These are phyloP conservation scores for Araneus ventricosus DNA, from an alignment of 1,140 invertebrate species.

Conservation along the genomic window DNA sequence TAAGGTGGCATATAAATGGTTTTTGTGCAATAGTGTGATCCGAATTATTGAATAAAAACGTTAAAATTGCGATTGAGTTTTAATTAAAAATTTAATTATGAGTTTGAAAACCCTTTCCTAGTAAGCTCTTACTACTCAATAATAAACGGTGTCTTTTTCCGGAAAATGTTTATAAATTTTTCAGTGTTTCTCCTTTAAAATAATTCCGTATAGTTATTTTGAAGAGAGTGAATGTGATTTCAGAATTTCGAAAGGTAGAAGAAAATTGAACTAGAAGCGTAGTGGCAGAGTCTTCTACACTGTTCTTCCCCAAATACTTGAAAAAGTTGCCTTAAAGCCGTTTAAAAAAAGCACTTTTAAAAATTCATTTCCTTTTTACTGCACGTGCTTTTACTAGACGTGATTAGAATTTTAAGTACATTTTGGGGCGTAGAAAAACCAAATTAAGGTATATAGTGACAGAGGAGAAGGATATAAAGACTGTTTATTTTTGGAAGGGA, in stretches of 20 bases:
- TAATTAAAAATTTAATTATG: too few relatives aligned
- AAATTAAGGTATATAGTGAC: not conserved
- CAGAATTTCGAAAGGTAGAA: not conserved
- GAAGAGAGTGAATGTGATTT: not conserved
- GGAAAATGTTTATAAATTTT: too few relatives aligned
- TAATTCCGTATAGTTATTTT: not conserved
- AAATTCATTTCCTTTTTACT: not conserved
- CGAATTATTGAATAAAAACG: too few relatives aligned
- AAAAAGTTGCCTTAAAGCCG: not conserved
- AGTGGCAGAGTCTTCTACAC: not conserved
- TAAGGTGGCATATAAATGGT: too few relatives aligned
- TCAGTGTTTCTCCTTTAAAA: too few relatives aligned
- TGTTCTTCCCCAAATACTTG: not conserved
- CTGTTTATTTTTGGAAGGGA: not conserved
- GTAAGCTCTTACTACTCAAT: too few relatives aligned
- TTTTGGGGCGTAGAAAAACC: not conserved
- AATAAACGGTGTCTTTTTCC: too few relatives aligned
- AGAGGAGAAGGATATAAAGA: not conserved
- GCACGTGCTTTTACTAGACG: not conserved
- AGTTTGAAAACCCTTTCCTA: too few relatives aligned
- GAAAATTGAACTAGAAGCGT: not conserved
- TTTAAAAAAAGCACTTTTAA: not conserved
- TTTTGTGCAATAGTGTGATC: too few relatives aligned
- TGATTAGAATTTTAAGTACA: not conserved
- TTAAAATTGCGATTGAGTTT: too few relatives aligned